Percentiles rank a stretch among this genome's conserved stretches.
These are phyloP conservation scores for Notodonta ziczac DNA, from an alignment of 2,888 invertebrate genomes.

Conservation along the genomic window DNA sequence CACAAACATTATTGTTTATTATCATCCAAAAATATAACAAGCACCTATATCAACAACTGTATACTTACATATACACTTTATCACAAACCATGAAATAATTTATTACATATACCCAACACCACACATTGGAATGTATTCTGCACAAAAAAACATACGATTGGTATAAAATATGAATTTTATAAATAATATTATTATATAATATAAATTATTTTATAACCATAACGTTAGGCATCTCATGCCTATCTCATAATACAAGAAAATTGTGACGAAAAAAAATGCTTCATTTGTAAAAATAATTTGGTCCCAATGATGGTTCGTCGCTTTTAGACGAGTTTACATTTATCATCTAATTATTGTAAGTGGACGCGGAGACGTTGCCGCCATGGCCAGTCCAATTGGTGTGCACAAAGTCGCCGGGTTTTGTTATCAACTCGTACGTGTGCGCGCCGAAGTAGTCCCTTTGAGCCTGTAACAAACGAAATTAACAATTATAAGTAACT, in stretches of 20 bases:
- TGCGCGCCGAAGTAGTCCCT: slow-evolving; percentile 99
- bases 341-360: slow-evolving; percentile 82
- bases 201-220: neutral
- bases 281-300: neutral
- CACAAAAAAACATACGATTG: neutral
- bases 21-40: slow-evolving; percentile 25
- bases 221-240: too few relatives aligned
- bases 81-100: slow-evolving; percentile 5
- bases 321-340: neutral
- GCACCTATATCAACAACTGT: slow-evolving; percentile 13
- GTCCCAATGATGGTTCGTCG: neutral
- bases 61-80: neutral
- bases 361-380: slow-evolving; percentile 97
- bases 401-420: slow-evolving; percentile 96
- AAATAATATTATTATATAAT: neutral
- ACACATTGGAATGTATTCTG: neutral
- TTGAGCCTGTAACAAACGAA: slow-evolving; percentile 88
- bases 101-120: slow-evolving; percentile 2
- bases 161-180: neutral
- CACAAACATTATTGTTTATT: neutral
- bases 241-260: neutral
- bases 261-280: neutral
- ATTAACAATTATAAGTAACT: neutral
- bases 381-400: slow-evolving; percentile 99
- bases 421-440: slow-evolving; percentile 95